Conservation (phyloP, 2,797 vertebrate species). For the Neosilurus mollespiculum region DNA sequence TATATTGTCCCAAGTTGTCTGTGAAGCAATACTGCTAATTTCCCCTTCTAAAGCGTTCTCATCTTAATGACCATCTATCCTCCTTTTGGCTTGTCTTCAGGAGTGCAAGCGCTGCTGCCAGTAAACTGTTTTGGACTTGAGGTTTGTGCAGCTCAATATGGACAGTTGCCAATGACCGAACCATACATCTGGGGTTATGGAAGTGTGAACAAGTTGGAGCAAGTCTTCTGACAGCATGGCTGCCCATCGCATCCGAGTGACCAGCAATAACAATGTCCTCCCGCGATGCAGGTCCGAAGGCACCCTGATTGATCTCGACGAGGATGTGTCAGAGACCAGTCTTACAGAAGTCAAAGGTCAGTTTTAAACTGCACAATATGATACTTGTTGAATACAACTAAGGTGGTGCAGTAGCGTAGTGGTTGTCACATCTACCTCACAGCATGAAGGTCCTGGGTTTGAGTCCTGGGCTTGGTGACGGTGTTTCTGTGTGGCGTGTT, state of each 20-base stretch:
- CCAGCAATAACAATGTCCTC: constrained; percentile 82
- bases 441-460: too few relatives aligned
- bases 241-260: constrained; percentile 89
- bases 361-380: constrained; percentile 34
- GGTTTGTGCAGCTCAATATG: constrained; percentile 57
- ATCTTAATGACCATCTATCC: constrained; percentile 44
- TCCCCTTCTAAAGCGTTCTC: constrained; percentile 36
- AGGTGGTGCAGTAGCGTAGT: too few relatives aligned
- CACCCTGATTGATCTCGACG: constrained; percentile 85
- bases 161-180: constrained; percentile 61
- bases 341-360: constrained; percentile 91
- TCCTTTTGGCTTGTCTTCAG: constrained; percentile 36
- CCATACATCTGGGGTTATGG: constrained; percentile 46
- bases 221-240: constrained; percentile 78
- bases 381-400: background rate
- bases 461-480: too few relatives aligned
- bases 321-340: constrained; percentile 76
- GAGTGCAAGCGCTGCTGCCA: background rate
- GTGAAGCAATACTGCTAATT: constrained; percentile 38
- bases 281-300: constrained; percentile 95
- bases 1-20: constrained; percentile 10
- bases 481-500: too few relatives aligned
- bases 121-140: background rate
- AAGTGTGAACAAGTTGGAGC: constrained; percentile 44
- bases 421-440: too few relatives aligned